These are phyloP conservation scores for Alauda arvensis DNA, from an alignment of 2,797 vertebrate species.

Conservation along the genomic window DNA sequence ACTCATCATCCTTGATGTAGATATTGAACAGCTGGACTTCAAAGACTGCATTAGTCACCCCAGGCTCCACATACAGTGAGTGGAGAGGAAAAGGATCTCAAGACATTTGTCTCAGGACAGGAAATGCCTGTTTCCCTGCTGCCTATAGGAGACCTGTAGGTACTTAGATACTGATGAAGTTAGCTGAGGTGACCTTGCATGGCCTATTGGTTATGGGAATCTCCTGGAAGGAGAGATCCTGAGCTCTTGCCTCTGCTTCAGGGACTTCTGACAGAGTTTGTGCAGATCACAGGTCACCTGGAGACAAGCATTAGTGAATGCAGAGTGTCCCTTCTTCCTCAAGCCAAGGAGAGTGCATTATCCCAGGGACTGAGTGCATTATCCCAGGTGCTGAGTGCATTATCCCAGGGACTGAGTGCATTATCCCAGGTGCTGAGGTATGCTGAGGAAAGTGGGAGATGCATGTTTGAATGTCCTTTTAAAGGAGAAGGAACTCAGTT, in stretches of 20 bases:
- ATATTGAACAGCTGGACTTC: slow-evolving; percentile 31
- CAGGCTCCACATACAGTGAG: neutral
- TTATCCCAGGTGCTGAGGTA: neutral
- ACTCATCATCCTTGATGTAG: neutral
- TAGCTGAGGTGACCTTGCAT: neutral
- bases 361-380: neutral
- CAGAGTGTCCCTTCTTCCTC: neutral
- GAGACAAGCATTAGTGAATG: neutral
- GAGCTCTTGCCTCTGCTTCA: neutral
- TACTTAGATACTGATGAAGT: neutral
- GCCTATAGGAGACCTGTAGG: neutral
- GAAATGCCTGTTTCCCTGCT: slow-evolving; percentile 31
- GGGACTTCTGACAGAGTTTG: neutral
- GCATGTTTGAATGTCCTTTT: accelerated
- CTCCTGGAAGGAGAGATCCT: neutral
- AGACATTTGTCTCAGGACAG: slow-evolving; percentile 10
- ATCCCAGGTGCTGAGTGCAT: neutral
- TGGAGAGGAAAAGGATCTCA: neutral
- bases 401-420: neutral
- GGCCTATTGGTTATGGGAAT: neutral
- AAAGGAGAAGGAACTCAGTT: neutral
- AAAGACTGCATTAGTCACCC: neutral
- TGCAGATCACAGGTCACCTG: neutral
- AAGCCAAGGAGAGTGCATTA: neutral
- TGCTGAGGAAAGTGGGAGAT: neutral